Conservation (phyloP, 2,797 vertebrate genomes). For the Orientallactaga sibirica region DNA sequence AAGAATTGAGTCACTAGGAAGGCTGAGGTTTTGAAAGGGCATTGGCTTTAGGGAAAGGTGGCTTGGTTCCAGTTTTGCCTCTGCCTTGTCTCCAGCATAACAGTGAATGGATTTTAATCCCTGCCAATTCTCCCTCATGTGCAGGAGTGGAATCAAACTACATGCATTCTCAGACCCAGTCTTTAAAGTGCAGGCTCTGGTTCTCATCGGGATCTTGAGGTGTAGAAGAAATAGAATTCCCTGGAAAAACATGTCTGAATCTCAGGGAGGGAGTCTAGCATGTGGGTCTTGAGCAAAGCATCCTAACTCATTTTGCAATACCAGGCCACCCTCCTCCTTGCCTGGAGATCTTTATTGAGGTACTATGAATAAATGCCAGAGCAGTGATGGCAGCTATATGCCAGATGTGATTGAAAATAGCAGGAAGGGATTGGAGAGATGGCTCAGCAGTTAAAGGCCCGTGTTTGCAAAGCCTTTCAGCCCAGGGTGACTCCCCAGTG, state of each 20-base stretch:
- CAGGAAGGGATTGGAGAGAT: no score
- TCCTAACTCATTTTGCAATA: constrained; percentile 16
- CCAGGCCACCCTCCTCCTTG: not conserved
- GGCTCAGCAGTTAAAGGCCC: no score
- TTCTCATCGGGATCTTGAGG: not conserved
- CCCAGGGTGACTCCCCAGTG: no score
- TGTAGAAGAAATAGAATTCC: not conserved
- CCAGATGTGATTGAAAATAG: not conserved
- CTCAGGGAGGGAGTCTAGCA: not conserved
- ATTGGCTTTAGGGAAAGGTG: not conserved
- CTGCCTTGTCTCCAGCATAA: not conserved
- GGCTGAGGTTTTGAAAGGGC: not conserved
- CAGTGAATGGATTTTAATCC: not conserved
- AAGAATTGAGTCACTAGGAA: not conserved
- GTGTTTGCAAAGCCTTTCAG: no score
- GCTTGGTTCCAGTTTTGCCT: not conserved
- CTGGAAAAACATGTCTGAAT: no score
- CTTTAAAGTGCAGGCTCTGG: not conserved
- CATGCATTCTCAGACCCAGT: not conserved
- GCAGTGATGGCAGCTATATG: not conserved
- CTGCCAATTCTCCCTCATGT: not conserved
- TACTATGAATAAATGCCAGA: not conserved
- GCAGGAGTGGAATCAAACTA: not conserved
- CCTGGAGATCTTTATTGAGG: not conserved
- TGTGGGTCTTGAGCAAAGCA: not conserved